Conservation (phyloP, 2,797 vertebrate species). For the Galaxias olidus region DNA sequence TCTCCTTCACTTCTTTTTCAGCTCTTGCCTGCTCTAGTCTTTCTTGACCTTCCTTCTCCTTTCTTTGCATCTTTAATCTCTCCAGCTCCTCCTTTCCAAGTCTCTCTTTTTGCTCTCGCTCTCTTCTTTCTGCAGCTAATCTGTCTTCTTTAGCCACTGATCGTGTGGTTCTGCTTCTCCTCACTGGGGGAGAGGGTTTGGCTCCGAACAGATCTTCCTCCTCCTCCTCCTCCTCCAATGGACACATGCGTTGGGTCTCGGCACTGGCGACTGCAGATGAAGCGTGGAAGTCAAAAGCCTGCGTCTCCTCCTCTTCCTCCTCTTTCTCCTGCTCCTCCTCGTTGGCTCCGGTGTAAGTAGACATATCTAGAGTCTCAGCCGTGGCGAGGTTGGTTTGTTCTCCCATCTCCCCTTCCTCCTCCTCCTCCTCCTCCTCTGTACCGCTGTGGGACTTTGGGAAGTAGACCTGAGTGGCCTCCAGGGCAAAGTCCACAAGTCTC, state of each 20-base stretch:
- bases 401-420: slow-evolving; percentile 17
- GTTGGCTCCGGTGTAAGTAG: not conserved
- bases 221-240: slow-evolving; percentile 31
- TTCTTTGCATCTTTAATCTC: not conserved
- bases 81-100: slow-evolving; percentile 1
- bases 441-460: slow-evolving; percentile 26
- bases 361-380: slow-evolving; percentile 42
- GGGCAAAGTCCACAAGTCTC: slow-evolving; percentile 42
- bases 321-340: slow-evolving; percentile 7
- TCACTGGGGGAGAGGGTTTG: slow-evolving; percentile 8
- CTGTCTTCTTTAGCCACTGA: slow-evolving; percentile 17
- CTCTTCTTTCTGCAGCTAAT: not conserved
- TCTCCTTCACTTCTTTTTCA: not conserved
- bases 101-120: not conserved
- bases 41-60: slow-evolving; percentile 6
- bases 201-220: slow-evolving; percentile 24
- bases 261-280: slow-evolving; percentile 30
- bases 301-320: slow-evolving; percentile 2
- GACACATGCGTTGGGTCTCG: slow-evolving; percentile 57
- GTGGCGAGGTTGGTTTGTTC: slow-evolving; percentile 3
- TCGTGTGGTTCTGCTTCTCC: slow-evolving; percentile 5
- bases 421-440: slow-evolving; percentile 37
- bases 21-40: not conserved
- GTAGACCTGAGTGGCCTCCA: slow-evolving; percentile 70
- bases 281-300: slow-evolving; percentile 11